Conservation (phyloP, 1,140 invertebrate species). For the Aphaenogaster rudis region DNA sequence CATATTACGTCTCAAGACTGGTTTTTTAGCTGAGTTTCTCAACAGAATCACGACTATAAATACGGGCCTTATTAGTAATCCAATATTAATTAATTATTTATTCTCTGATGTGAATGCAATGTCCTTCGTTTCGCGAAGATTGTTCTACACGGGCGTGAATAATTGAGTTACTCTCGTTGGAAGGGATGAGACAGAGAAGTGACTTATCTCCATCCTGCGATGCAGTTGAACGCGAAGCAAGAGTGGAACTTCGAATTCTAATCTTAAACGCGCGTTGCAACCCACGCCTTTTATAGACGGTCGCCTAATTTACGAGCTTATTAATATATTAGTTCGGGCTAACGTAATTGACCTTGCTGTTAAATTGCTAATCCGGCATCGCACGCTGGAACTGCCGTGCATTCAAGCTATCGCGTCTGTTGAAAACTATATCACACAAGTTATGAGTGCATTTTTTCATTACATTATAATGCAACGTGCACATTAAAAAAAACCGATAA, state of each 20-base stretch:
- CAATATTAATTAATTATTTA: slow-evolving; percentile 10
- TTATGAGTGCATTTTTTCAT: background rate
- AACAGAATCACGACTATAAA: no score
- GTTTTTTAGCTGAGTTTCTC: no score
- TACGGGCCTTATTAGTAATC: no score
- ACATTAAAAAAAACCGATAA: background rate
- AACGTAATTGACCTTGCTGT: slow-evolving; percentile 64
- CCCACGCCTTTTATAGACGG: slow-evolving; percentile 19
- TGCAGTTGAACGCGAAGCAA: background rate
- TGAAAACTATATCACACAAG: background rate
- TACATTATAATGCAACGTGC: background rate
- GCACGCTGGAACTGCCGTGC: background rate
- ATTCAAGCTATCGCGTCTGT: background rate
- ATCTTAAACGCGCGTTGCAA: slow-evolving; percentile 26
- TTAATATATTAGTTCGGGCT: slow-evolving; percentile 53
- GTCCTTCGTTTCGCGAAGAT: background rate
- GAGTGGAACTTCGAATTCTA: slow-evolving; percentile 26
- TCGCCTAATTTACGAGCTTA: slow-evolving; percentile 55
- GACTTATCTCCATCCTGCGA: background rate
- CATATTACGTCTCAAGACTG: no score
- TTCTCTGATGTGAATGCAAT: background rate
- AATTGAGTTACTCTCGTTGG: background rate
- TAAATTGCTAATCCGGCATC: slow-evolving; percentile 47
- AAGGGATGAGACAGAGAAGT: background rate
- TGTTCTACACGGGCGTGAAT: background rate